Base-by-base conservation (phyloP, 2,888 invertebrate species). In the Eupithecia exiguata region DNA sequence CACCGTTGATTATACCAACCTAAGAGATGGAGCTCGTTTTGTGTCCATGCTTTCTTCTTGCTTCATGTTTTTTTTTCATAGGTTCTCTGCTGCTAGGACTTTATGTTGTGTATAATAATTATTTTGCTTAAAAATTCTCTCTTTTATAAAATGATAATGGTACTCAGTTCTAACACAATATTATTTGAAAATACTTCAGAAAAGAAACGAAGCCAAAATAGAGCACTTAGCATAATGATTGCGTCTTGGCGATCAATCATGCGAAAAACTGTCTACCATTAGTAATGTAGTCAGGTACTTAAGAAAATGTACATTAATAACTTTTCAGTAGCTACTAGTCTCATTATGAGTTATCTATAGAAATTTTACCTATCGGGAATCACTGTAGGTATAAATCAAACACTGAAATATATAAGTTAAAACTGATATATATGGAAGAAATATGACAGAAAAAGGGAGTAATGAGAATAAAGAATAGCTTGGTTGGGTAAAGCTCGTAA, bases 211-310 rank as follows among this genome's bases (percentile, higher is more conserved):
- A 49, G n/a, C 9, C 40, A 43, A 71, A 38, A 40, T 58, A 69
- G 36, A 61, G 58, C 74, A 61, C 68, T 74, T 71, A 71, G 36
- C 61, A 61, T 53, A 74, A 74, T 71, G 58, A 58, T 58, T 21
- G 63, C 46, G 38, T 6, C 43, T 71, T 71, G 25, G 46, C 49
- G 65, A 71, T 71, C 74, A 71, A 69, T 74, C 74, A 71, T 66
- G 69, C 69, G 38, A 53, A 74, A 74, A 74, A 66, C 49, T 65
- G 43, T n/a, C 65, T 43, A 36, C 58, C 40, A 46, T 53, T 53
- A 5, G 35, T 65, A 35, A 36, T 36, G 10, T 65, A 30, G 65
- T 68, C 25, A 58, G 58, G 36, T 72, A 36, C 36, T 16, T 49
- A 43, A 6, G 25, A 62, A 58, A 49, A 72, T 58, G 21, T 35